phyloP scores from a whole-genome alignment of 2,888 invertebrate species.

The Lypha dubia region DNA sequence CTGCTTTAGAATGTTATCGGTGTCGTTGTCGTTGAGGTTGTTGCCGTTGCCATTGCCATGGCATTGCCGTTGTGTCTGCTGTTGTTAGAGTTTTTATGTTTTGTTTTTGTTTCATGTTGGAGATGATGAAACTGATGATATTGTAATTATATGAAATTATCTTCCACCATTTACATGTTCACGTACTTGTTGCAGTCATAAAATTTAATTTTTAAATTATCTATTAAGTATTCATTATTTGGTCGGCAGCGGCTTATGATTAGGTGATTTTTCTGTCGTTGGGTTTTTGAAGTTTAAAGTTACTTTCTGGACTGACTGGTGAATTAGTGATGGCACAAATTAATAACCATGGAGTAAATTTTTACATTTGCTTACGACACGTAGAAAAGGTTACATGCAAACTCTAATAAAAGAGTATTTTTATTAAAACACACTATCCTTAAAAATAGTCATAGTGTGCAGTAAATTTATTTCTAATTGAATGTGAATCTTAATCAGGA shows the following conservation, averaged over 20 bases:
- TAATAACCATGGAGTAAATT: no score
- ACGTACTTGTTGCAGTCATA: slow-evolving; percentile 56
- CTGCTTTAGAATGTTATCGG: neutral
- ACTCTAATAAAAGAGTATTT: no score
- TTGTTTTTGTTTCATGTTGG: neutral
- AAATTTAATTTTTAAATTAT: slow-evolving; percentile 53
- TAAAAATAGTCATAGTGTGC: no score
- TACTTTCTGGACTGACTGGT: no score
- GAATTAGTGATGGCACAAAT: no score
- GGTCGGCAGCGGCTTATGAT: neutral
- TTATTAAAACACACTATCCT: no score
- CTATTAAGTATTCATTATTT: slow-evolving; percentile 34
- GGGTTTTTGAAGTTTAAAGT: no score
- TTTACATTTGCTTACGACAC: no score
- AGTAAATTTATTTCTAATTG: no score
- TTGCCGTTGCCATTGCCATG: no score
- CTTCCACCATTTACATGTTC: slow-evolving; percentile 49
- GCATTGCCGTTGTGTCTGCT: neutral
- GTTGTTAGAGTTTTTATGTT: neutral
- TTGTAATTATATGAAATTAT: slow-evolving; percentile 39
- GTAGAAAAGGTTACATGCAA: no score
- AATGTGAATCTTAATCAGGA: no score
- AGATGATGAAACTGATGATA: slow-evolving; percentile 7
- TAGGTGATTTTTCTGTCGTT: neutral
- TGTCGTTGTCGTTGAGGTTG: neutral